phyloP scores from a whole-genome alignment of 92 coral and sea anemone genomes.

The Parazoanthus swiftii region DNA sequence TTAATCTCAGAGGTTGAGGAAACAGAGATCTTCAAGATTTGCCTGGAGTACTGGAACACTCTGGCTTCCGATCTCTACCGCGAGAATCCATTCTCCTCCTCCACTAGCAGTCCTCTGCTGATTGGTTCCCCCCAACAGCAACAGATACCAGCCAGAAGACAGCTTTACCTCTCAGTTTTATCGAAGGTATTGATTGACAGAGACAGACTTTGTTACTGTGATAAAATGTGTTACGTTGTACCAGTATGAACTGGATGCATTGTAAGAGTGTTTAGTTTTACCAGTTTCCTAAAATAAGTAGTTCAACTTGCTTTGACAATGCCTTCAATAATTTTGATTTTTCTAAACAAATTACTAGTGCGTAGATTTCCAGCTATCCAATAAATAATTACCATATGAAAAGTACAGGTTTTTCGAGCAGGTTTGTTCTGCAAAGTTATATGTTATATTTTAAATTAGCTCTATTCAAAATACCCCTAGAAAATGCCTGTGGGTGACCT shows the following conservation, averaged over 20 bases:
- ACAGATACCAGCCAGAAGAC: slow-evolving; percentile 92
- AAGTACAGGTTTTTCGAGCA: too few species aligned
- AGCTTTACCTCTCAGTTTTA: slow-evolving; percentile 85
- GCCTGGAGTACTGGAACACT: slow-evolving; percentile 96
- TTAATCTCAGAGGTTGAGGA: slow-evolving; percentile 98
- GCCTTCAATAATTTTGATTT: too few species aligned
- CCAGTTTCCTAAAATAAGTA: too few species aligned
- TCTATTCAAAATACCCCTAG: too few species aligned
- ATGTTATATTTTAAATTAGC: background rate
- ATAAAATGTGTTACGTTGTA: too few species aligned
- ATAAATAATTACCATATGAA: too few species aligned
- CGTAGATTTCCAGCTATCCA: too few species aligned
- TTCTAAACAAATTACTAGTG: too few species aligned
- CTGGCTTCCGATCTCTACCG: slow-evolving; percentile 93
- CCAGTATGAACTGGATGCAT: too few species aligned
- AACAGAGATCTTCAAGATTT: slow-evolving; percentile 97
- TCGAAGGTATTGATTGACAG: slow-evolving; percentile 68
- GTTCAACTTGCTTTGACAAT: too few species aligned
- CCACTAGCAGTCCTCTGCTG: slow-evolving; percentile 81
- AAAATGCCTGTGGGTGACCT: too few species aligned
- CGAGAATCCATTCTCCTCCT: slow-evolving; percentile 96
- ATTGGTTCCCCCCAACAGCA: slow-evolving; percentile 88
- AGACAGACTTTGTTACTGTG: background rate
- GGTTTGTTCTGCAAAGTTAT: background rate
- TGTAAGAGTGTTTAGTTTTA: too few species aligned